Evolutionary conservation across 2,797 vertebrate genomes (phyloP).

Genomic region (Mormyrus proboscirostris): DNA sequence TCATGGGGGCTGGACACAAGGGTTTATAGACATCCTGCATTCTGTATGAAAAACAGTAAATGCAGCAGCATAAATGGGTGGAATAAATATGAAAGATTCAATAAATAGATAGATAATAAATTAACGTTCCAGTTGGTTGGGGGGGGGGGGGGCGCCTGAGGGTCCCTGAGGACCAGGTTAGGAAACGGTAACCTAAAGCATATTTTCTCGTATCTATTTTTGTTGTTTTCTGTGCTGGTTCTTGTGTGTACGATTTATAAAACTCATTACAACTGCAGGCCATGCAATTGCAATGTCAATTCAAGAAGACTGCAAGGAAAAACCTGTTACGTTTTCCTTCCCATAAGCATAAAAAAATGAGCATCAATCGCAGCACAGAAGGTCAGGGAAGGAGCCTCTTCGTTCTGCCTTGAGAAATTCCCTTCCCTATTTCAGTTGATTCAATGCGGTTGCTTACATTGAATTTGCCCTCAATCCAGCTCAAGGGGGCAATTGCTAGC

Average conservation of each 20-base stretch:
- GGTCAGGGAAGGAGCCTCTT: neutral
- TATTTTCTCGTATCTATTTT: neutral
- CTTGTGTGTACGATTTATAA: neutral
- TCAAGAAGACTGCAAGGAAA: neutral
- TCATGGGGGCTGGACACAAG: neutral
- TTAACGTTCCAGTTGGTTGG: too few relatives aligned
- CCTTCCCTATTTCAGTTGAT: neutral
- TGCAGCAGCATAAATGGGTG: neutral
- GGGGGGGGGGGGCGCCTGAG: neutral
- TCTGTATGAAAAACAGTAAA: neutral
- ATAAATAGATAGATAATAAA: too few relatives aligned
- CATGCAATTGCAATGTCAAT: neutral
- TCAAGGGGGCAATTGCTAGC: neutral
- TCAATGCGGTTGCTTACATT: neutral
- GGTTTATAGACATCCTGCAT: neutral
- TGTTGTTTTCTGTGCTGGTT: neutral
- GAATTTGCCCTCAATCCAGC: neutral
- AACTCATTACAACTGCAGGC: neutral
- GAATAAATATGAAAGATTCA: neutral
- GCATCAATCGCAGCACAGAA: neutral
- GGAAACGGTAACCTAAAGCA: neutral
- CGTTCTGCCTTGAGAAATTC: neutral
- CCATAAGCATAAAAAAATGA: neutral
- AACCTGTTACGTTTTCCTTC: neutral
- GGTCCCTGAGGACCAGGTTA: neutral